These are phyloP conservation scores for Chymomyza procnemis DNA, from an alignment of 2,888 invertebrate genomes.

Conservation along the genomic window DNA sequence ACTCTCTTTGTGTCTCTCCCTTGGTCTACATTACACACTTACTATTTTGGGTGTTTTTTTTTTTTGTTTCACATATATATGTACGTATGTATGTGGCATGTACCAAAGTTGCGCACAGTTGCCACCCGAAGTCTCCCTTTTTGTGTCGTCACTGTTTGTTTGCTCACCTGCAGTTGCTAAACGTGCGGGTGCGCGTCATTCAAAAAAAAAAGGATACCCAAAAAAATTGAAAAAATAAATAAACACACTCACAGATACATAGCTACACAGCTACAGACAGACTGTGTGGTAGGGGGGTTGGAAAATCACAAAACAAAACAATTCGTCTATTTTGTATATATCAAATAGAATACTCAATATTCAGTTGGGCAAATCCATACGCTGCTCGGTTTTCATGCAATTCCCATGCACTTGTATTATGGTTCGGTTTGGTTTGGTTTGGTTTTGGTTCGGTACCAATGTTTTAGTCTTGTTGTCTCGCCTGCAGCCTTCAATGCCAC, in stretches of 20 bases:
- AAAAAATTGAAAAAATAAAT: neutral
- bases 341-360: conserved; percentile 65
- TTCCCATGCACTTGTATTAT: conserved; percentile 57
- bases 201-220: conserved; percentile 8
- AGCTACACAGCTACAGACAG: neutral
- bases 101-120: neutral
- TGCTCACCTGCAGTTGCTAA: conserved; percentile 50
- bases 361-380: conserved; percentile 71
- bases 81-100: neutral
- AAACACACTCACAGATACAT: neutral
- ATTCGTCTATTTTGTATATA: conserved; percentile 50
- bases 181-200: neutral
- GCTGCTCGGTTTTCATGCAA: conserved; percentile 48
- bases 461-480: conserved; percentile 15
- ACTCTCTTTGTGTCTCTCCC: neutral
- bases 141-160: conserved; percentile 34
- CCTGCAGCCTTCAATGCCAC: conserved; percentile 15
- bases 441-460: conserved; percentile 15
- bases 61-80: no score
- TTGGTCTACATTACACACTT: conserved; percentile 74
- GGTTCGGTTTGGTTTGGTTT: conserved; percentile 8
- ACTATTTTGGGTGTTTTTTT: neutral
- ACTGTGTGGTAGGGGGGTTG: neutral
- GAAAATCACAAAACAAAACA: conserved; percentile 45
- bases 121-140: conserved; percentile 9